Conservation (phyloP, 2,797 vertebrate species). For the Lacerta bilineata region DNA sequence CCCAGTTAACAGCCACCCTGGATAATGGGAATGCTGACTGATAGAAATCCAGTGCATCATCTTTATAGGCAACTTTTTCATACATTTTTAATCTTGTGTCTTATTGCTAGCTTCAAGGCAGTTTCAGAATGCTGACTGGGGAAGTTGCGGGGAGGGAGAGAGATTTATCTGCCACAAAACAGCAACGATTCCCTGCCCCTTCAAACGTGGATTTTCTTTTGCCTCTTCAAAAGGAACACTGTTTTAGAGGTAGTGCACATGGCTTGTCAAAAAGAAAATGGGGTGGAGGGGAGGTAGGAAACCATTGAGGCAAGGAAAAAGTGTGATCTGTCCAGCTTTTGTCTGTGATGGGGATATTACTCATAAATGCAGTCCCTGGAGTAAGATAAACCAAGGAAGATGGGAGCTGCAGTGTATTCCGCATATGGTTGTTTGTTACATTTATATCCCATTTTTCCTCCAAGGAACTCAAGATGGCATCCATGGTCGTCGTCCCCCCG, state of each 20-base stretch:
- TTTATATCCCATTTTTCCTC: no score
- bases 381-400: background rate
- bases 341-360: slow-evolving; percentile 9
- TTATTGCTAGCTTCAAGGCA: background rate
- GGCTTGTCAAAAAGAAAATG: background rate
- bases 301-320: background rate
- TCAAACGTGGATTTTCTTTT: background rate
- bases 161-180: background rate
- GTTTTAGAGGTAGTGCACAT: background rate
- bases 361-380: background rate
- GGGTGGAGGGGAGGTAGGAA: background rate
- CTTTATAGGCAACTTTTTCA: background rate
- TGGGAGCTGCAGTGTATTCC: no score
- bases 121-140: no score
- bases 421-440: no score
- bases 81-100: background rate
- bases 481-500: no score
- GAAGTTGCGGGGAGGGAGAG: background rate
- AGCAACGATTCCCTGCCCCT: background rate
- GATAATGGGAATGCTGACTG: no score
- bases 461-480: no score
- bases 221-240: background rate
- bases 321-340: background rate
- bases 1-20: no score
- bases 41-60: no score